Conservation (phyloP, 2,797 vertebrate species). For the Xenentodon cancila region DNA sequence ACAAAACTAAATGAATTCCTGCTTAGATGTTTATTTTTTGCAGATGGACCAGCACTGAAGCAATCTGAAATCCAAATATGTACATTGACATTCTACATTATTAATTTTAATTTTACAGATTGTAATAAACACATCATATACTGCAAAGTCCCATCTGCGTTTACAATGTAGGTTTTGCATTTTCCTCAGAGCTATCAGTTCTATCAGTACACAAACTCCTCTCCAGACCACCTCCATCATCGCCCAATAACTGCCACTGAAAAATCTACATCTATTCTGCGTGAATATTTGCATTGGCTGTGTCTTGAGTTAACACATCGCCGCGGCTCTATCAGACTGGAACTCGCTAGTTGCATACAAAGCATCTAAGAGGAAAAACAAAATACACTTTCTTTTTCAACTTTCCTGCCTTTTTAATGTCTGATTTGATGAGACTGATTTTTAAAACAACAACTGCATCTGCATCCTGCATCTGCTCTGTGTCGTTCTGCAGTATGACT, state of each 20-base stretch:
- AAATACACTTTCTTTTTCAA: constrained; percentile 18
- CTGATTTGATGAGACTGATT: constrained; percentile 29
- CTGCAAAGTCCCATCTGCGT: constrained; percentile 29
- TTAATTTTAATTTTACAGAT: constrained; percentile 56
- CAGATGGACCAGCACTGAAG: constrained; percentile 3
- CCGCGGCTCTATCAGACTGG: constrained; percentile 72
- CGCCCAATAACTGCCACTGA: constrained; percentile 56
- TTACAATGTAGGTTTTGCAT: constrained; percentile 48
- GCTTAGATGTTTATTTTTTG: constrained; percentile 18
- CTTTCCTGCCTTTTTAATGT: constrained; percentile 5
- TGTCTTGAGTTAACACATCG: constrained; percentile 85
- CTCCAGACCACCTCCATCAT: constrained; percentile 62
- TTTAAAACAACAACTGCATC: constrained; percentile 22
- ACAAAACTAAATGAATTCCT: not conserved
- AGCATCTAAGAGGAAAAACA: constrained; percentile 15
- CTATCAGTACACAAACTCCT: constrained; percentile 63
- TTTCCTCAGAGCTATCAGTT: constrained; percentile 64
- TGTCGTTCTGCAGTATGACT: constrained; percentile 89
- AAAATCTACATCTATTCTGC: constrained; percentile 68
- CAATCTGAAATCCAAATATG: constrained; percentile 17
- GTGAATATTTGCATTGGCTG: constrained; percentile 50
- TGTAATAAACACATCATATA: constrained; percentile 35
- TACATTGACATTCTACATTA: constrained; percentile 14
- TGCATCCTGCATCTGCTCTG: constrained; percentile 14
- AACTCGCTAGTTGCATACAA: constrained; percentile 39